A percentile compares a stretch with the other conserved stretches of the same genome.
These are phyloP conservation scores for Mesocentrotus franciscanus DNA, from an alignment of 53 echinoderm and acorn worm species.

Conservation along the genomic window DNA sequence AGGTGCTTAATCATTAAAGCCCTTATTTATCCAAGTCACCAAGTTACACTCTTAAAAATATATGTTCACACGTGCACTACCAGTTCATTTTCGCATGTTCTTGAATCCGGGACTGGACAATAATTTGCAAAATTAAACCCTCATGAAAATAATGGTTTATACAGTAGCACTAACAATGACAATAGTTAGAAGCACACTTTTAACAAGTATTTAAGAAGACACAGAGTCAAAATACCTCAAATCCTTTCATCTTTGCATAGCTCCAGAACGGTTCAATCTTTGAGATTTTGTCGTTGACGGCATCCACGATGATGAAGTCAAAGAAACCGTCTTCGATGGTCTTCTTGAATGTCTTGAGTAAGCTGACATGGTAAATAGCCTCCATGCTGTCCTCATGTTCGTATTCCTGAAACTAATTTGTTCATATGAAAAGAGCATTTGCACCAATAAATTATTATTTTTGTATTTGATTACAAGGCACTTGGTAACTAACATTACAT, in stretches of 20 bases:
- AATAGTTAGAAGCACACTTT: neutral
- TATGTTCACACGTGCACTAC: too few relatives aligned
- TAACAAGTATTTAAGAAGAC: neutral
- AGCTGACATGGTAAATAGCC: constrained; percentile 89
- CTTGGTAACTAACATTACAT: neutral
- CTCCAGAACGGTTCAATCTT: constrained; percentile 93
- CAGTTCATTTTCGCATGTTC: too few relatives aligned
- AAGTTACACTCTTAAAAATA: too few relatives aligned
- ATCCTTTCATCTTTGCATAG: constrained; percentile 93
- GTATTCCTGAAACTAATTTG: constrained; percentile 75
- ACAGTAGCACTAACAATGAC: neutral
- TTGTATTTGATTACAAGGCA: neutral
- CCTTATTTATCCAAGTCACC: too few relatives aligned
- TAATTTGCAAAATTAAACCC: too few relatives aligned
- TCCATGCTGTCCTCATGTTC: constrained; percentile 98
- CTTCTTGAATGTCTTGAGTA: constrained; percentile 98
- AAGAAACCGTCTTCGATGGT: constrained; percentile 98
- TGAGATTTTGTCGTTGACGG: constrained; percentile 90
- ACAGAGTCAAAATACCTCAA: constrained; percentile 75
- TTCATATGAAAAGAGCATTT: neutral
- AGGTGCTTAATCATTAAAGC: too few relatives aligned
- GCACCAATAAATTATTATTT: neutral
- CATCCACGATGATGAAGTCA: constrained; percentile 97
- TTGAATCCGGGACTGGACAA: too few relatives aligned
- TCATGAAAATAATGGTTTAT: too few relatives aligned